Base-by-base conservation (phyloP, 2,888 invertebrate genomes). In the Myathropa florea region DNA sequence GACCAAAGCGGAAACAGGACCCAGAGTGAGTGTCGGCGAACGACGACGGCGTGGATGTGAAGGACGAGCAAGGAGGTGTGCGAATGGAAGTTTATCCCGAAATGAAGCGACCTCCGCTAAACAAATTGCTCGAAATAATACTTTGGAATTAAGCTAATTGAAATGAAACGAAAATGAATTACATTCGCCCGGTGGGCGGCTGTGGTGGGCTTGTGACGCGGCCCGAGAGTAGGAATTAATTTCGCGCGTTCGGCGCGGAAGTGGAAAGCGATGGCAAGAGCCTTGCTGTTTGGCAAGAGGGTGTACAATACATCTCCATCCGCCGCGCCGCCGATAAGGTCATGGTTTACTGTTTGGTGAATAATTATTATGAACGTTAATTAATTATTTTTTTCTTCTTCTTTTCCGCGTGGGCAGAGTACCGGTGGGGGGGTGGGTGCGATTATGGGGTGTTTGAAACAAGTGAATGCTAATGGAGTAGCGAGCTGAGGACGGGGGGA, bases 71-170 rank as follows among this genome's bases (percentile, higher is more conserved):
- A 12, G 78, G 72, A 21, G 23, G 61, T 23, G 63, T 46, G 23
- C 83, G 79, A 36, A 79, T 79, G 83, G 83, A 86, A 86, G 86
- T 83, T 83, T 86, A 83, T 83, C 86, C 86, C 65, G 73, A 86
- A 86, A 86, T 86, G 79, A 86, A 86, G 83, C 86, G 86, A 86
- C 86, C 83, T 76, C 87, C 83, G 87, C 83, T 76, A 87, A 87
- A 87, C 87, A 87, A 87, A 87, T 87, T 83, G 87, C 87, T 83
- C 83, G 87, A 87, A 87, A 87, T 87, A 87, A 87, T 87, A 83
- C 87, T 87, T 87, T 80, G 87, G 83, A 87, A 87, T 87, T 87
- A 87, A 87, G 83, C 87, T 87, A 87, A 87, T 87, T 87, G 87
- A 87, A 87, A 87, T 87, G 83, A 87, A 88, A 86, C 78, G 83